phyloP scores from a whole-genome alignment of 2,113 vertebrate genomes.

The Prietella phreatophila region DNA sequence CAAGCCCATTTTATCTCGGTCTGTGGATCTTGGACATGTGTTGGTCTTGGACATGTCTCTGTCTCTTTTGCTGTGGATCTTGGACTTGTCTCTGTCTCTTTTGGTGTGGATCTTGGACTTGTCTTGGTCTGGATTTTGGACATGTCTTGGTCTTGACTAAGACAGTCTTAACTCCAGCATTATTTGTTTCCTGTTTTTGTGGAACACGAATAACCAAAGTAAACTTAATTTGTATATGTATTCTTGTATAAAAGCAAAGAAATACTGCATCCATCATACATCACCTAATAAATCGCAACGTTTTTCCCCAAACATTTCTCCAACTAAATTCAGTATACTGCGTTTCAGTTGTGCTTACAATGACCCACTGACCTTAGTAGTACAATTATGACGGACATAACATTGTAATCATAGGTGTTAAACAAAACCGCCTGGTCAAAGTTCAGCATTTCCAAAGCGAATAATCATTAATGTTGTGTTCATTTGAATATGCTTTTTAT shows the following conservation, averaged over 20 bases:
- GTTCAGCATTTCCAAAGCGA: background rate
- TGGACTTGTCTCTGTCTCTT: background rate
- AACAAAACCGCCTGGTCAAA: background rate
- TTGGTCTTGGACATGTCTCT: background rate
- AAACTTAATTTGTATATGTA: background rate
- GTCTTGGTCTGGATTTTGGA: background rate
- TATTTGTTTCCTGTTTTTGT: background rate
- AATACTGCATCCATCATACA: background rate
- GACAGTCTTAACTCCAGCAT: background rate
- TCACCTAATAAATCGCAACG: background rate
- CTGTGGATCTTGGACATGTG: background rate
- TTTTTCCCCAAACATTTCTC: background rate
- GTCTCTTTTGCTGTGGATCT: background rate
- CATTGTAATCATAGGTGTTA: background rate
- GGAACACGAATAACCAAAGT: background rate
- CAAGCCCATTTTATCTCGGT: background rate
- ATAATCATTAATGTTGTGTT: background rate
- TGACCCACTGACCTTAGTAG: background rate
- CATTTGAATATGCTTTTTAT: slow-evolving; percentile 35
- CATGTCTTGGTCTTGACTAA: background rate
- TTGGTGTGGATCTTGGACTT: background rate
- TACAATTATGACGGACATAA: background rate
- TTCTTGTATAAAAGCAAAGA: background rate
- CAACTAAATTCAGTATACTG: background rate
- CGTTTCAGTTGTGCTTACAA: background rate